phyloP scores from a whole-genome alignment of 2,113 vertebrate species.

The human region GRCh38 chr1:20175501-20176000 shows the following conservation, averaged over 20 bases:
- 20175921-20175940: too few species aligned
- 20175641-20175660: background rate
- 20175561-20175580: background rate
- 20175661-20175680: background rate
- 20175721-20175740: background rate
- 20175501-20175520: background rate
- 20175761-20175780: slow-evolving; percentile 21
- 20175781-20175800: background rate
- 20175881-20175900: background rate
- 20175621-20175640: background rate
- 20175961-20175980: too few species aligned
- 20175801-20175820: background rate
- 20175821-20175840: background rate
- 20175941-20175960: too few species aligned
- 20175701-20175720: background rate
- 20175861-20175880: background rate
- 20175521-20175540: background rate
- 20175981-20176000: too few species aligned
- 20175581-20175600: background rate
- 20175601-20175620: background rate
- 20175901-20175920: background rate
- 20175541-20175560: background rate
- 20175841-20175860: background rate
- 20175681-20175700: background rate
- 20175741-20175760: background rate